Percentiles rank a stretch among this genome's conserved stretches.
Conservation (phyloP, 2,113 vertebrate species). For the Struthio camelus region DNA sequence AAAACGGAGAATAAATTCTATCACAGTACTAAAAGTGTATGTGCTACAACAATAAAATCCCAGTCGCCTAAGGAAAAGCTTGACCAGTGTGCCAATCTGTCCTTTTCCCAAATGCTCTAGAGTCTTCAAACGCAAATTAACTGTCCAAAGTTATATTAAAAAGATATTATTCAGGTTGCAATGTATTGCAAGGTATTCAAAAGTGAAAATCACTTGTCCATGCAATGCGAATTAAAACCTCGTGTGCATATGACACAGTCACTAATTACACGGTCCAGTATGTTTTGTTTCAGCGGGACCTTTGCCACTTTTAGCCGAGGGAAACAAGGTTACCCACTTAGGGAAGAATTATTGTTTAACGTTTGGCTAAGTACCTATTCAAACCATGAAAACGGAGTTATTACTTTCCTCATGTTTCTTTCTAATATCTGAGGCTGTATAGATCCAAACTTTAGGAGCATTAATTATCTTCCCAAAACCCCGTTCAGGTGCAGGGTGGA, state of each 20-base stretch:
- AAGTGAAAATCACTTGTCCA: neutral
- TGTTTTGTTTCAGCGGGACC: neutral
- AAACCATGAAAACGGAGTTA: constrained; percentile 20
- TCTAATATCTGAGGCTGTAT: neutral
- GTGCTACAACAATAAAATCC: constrained; percentile 39
- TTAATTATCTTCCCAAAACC: neutral
- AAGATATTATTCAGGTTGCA: constrained; percentile 6
- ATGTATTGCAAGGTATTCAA: constrained; percentile 46
- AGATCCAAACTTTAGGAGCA: neutral
- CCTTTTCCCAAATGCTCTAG: constrained; percentile 3
- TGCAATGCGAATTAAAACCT: constrained; percentile 16
- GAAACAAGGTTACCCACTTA: neutral
- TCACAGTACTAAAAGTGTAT: constrained; percentile 4
- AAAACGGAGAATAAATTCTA: constrained; percentile 29
- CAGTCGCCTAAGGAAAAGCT: constrained; percentile 16
- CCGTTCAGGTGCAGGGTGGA: neutral
- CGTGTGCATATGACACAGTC: neutral
- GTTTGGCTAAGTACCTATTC: neutral
- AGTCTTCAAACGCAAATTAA: constrained; percentile 45
- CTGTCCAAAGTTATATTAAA: constrained; percentile 6
- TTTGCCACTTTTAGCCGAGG: neutral
- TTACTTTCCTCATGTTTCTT: neutral
- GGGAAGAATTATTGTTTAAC: neutral
- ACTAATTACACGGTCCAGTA: constrained; percentile 14
- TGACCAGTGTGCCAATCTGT: constrained; percentile 22